These are phyloP conservation scores for Acrocephalus scirpaceus DNA, from an alignment of 2,797 vertebrate genomes.

Conservation along the genomic window DNA sequence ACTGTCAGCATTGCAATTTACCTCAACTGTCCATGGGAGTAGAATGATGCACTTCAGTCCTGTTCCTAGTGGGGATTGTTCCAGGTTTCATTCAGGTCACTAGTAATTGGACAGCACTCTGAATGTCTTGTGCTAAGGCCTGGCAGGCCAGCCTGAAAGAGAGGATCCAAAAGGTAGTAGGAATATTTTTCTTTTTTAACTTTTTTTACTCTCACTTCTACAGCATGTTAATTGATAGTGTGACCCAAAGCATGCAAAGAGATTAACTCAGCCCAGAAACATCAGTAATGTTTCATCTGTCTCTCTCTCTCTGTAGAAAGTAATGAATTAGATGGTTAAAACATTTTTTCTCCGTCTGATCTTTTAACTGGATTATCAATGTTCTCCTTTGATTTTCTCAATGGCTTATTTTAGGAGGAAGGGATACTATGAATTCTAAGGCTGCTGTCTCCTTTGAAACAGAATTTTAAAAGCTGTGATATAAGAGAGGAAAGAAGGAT, in stretches of 20 bases:
- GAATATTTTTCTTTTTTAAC: not conserved
- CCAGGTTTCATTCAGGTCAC: not conserved
- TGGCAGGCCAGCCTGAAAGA: not conserved
- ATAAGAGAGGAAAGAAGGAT: not conserved
- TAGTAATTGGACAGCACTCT: not conserved
- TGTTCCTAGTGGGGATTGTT: not conserved
- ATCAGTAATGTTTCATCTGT: not conserved
- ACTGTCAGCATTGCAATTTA: not conserved
- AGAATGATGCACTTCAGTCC: not conserved
- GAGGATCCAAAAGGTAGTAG: not conserved
- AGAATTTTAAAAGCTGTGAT: not conserved
- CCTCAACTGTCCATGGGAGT: not conserved
- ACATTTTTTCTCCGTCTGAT: constrained; percentile 23
- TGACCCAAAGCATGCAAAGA: not conserved
- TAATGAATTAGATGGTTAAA: not conserved
- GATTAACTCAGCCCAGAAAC: not conserved
- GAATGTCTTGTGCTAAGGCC: not conserved
- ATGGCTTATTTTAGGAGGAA: constrained; percentile 26
- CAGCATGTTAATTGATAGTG: not conserved
- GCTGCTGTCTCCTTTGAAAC: not conserved
- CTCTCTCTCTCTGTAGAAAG: not conserved
- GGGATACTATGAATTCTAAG: not conserved
- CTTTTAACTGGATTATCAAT: constrained; percentile 51
- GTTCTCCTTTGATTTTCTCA: constrained; percentile 48
- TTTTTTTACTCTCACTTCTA: not conserved